These are phyloP conservation scores for Lasioglossum zephyrum DNA, from an alignment of 2,888 invertebrate species.

Conservation along the genomic window DNA sequence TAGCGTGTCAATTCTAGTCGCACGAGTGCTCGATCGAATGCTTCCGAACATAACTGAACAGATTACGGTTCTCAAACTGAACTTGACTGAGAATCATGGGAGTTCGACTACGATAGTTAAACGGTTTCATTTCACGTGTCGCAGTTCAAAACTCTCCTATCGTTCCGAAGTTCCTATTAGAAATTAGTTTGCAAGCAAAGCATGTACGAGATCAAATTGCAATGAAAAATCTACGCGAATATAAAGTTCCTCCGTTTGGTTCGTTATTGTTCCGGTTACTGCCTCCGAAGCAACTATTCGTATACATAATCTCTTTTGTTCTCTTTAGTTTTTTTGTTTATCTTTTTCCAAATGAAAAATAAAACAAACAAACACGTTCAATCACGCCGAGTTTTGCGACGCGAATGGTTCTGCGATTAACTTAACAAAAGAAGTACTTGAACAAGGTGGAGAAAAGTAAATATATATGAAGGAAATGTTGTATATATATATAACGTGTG, in stretches of 20 bases:
- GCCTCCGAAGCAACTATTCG: neutral
- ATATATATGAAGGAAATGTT: slow-evolving; percentile 64
- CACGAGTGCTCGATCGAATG: slow-evolving; percentile 15
- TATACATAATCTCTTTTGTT: neutral
- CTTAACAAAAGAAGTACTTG: slow-evolving; percentile 67
- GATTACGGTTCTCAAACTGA: neutral
- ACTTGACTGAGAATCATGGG: neutral
- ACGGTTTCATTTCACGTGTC: slow-evolving; percentile 1
- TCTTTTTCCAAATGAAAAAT: neutral
- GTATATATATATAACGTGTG: slow-evolving; percentile 57
- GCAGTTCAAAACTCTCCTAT: neutral
- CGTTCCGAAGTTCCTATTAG: slow-evolving; percentile 51
- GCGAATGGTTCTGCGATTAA: slow-evolving; percentile 65
- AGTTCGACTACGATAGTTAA: neutral
- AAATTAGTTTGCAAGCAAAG: slow-evolving; percentile 12
- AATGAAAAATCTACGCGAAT: neutral
- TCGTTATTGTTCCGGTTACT: neutral
- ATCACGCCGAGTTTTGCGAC: slow-evolving; percentile 65
- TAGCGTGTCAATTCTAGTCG: slow-evolving; percentile 41
- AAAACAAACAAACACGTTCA: neutral
- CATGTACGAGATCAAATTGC: slow-evolving; percentile 5
- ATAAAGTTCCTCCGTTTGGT: slow-evolving; percentile 28
- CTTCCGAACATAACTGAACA: slow-evolving; percentile 1
- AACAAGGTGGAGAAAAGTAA: slow-evolving; percentile 28
- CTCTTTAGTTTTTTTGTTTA: neutral